A percentile compares a stretch with the other conserved stretches of the same genome.
These are phyloP conservation scores for Smutsia temminckii DNA, from an alignment of 2,797 vertebrate genomes.

Conservation along the genomic window DNA sequence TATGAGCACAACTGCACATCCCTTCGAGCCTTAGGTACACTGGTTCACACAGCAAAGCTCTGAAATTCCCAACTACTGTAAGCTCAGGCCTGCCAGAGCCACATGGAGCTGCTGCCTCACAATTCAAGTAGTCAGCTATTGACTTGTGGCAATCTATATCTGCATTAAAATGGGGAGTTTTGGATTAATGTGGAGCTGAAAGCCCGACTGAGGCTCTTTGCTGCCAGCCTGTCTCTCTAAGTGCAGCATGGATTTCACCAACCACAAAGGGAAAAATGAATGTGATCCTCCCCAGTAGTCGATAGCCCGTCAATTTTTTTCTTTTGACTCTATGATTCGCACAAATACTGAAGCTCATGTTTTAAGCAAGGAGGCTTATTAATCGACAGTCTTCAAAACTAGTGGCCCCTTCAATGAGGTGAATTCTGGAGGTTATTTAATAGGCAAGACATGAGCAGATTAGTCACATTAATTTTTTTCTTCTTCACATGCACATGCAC, in stretches of 20 bases:
- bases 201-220: constrained; percentile 88
- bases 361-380: constrained; percentile 86
- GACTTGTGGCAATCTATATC: constrained; percentile 90
- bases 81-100: constrained; percentile 83
- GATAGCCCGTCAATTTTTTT: constrained; percentile 89
- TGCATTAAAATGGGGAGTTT: constrained; percentile 90
- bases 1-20: constrained; percentile 64
- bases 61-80: constrained; percentile 85
- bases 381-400: constrained; percentile 85
- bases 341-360: constrained; percentile 88
- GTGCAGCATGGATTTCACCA: constrained; percentile 91
- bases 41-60: constrained; percentile 78
- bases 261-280: constrained; percentile 91
- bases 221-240: constrained; percentile 89
- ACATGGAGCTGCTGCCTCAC: constrained; percentile 84
- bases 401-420: constrained; percentile 75
- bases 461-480: constrained; percentile 19
- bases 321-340: constrained; percentile 86
- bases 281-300: constrained; percentile 88
- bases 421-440: constrained; percentile 75
- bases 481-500: background rate
- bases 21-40: constrained; percentile 69
- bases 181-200: constrained; percentile 90
- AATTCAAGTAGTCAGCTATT: constrained; percentile 90
- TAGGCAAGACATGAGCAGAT: constrained; percentile 73